Conservation (phyloP, 2,888 invertebrate species). For the Trichacis sp. region DNA sequence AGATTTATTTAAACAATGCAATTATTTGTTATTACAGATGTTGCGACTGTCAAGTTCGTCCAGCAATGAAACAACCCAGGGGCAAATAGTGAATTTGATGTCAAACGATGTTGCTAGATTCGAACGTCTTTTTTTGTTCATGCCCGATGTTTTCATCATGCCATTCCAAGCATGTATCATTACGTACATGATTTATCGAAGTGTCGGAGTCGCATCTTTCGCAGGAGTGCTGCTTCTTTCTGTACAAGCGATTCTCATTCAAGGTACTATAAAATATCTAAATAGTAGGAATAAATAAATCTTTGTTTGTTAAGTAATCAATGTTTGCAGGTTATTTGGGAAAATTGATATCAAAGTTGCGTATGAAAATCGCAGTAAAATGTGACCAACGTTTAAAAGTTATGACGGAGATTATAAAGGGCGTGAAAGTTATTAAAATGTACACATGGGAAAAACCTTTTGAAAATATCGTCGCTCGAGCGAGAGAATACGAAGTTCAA, state of each 20-base stretch:
- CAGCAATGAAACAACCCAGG: slow-evolving; percentile 58
- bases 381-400: slow-evolving; percentile 82
- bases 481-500: slow-evolving; percentile 79
- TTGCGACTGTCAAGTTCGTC: slow-evolving; percentile 66
- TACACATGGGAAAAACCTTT: slow-evolving; percentile 89
- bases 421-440: slow-evolving; percentile 88
- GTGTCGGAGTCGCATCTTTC: slow-evolving; percentile 72
- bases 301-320: slow-evolving; percentile 29
- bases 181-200: slow-evolving; percentile 73
- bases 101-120: slow-evolving; percentile 89
- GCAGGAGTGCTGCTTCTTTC: slow-evolving; percentile 74
- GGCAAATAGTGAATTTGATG: slow-evolving; percentile 85
- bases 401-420: slow-evolving; percentile 84
- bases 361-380: slow-evolving; percentile 69
- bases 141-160: slow-evolving; percentile 86
- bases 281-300: too few relatives aligned
- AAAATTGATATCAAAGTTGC: slow-evolving; percentile 67
- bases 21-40: slow-evolving; percentile 56
- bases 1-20: too few relatives aligned
- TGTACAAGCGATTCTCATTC: slow-evolving; percentile 71
- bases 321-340: slow-evolving; percentile 69
- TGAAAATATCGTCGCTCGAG: slow-evolving; percentile 75
- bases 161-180: slow-evolving; percentile 80
- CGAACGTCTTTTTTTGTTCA: slow-evolving; percentile 77
- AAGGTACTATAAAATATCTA: too few relatives aligned